Conservation (phyloP, 2,113 vertebrate genomes). For the Grus americana region DNA sequence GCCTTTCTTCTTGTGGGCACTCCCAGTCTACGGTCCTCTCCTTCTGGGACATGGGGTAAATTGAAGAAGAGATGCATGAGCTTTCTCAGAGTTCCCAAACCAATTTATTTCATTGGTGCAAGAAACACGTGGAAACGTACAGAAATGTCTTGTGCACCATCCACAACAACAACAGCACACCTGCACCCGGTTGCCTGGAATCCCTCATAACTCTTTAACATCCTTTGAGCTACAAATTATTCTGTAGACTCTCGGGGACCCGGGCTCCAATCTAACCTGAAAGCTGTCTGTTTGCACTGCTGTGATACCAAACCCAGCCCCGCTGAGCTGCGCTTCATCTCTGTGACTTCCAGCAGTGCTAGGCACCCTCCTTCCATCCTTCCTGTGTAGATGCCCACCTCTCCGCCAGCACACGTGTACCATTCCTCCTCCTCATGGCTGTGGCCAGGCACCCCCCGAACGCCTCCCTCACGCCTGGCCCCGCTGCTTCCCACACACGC, state of each 20-base stretch:
- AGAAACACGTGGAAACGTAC: rapidly evolving
- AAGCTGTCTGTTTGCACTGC: background rate
- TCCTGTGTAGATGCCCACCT: background rate
- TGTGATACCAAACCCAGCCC: background rate
- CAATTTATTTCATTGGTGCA: background rate
- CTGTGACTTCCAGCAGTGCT: background rate
- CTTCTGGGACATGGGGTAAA: background rate
- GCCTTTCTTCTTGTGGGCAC: background rate
- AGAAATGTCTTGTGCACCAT: background rate
- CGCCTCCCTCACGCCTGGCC: background rate
- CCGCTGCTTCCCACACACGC: background rate
- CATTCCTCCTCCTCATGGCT: background rate
- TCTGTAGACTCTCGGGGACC: background rate
- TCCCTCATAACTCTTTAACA: background rate
- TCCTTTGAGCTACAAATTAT: background rate
- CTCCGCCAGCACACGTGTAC: rapidly evolving
- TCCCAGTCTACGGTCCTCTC: rapidly evolving
- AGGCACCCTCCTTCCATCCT: background rate
- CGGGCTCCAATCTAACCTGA: background rate
- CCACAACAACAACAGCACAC: background rate
- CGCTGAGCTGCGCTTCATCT: background rate
- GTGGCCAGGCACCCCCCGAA: background rate
- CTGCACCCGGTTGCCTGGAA: background rate
- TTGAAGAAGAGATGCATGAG: background rate
- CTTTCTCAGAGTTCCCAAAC: background rate